Conservation (phyloP, 2,888 invertebrate species). For the Timandra comae region DNA sequence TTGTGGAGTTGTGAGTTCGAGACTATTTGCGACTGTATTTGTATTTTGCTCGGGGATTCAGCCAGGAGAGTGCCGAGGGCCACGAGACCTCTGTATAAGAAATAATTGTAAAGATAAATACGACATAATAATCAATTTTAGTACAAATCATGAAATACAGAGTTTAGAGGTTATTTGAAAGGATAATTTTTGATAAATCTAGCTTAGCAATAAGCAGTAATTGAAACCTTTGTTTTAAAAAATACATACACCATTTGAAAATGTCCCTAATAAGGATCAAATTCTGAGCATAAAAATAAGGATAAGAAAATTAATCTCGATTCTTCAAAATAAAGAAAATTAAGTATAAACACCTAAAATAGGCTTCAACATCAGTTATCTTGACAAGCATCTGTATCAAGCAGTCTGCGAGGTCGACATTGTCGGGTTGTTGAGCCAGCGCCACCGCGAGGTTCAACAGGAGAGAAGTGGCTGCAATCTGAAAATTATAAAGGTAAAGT, state of each 20-base stretch:
- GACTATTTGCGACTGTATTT: constrained; percentile 57
- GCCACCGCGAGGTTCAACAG: constrained; percentile 84
- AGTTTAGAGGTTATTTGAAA: too few species aligned
- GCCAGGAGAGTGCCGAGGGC: constrained; percentile 84
- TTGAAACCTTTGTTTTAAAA: too few species aligned
- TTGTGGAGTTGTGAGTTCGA: constrained; percentile 46
- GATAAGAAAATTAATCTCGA: too few species aligned
- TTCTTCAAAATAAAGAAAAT: background rate
- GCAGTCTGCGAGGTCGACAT: constrained; percentile 70
- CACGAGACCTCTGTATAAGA: constrained; percentile 81
- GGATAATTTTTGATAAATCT: too few species aligned
- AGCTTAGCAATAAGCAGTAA: too few species aligned
- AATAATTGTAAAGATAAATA: too few species aligned
- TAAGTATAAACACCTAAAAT: constrained; percentile 63
- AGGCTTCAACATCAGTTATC: constrained; percentile 83
- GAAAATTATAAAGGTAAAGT: too few species aligned
- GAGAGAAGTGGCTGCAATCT: constrained; percentile 85
- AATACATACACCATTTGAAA: too few species aligned
- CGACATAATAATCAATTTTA: too few species aligned
- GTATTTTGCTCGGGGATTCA: constrained; percentile 58
- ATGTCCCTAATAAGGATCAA: too few species aligned
- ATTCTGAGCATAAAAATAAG: too few species aligned
- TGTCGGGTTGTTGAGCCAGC: constrained; percentile 73
- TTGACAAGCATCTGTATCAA: constrained; percentile 72
- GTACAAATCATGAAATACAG: too few species aligned